A percentile compares a stretch with the other conserved stretches of the same genome.
Evolutionary conservation across 2,113 vertebrate species (phyloP).

Genomic region (Dissostichus mawsoni): DNA sequence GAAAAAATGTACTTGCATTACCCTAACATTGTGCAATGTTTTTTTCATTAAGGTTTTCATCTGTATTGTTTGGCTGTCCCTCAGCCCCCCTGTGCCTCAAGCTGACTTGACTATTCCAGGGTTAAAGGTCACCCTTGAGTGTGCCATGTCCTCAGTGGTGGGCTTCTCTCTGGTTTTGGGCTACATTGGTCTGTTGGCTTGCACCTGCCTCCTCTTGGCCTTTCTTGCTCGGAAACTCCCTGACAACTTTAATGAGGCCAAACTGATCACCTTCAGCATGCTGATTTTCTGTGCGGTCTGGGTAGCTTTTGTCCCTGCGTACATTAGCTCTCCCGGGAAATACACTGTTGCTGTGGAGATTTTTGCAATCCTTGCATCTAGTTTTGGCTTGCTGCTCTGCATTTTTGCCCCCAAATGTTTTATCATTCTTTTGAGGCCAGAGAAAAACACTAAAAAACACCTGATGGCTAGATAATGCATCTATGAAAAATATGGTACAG

Average conservation of each 20-base stretch:
- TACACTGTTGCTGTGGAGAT: conserved; percentile 77
- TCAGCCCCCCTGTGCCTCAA: conserved; percentile 74
- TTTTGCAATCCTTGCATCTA: conserved; percentile 82
- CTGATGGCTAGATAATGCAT: conserved; percentile 66
- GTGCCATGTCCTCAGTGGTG: conserved; percentile 75
- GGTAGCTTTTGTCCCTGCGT: conserved; percentile 81
- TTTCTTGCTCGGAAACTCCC: conserved; percentile 84
- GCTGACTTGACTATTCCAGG: conserved; percentile 68
- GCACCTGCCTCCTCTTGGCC: conserved; percentile 77
- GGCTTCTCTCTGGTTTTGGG: conserved; percentile 83
- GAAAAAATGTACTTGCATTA: background rate
- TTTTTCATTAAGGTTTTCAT: conserved; percentile 73
- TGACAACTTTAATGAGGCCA: conserved; percentile 74
- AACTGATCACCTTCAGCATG: conserved; percentile 86
- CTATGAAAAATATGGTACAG: too few species aligned
- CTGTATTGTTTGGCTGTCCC: conserved; percentile 77
- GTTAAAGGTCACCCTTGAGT: conserved; percentile 78
- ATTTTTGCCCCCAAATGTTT: conserved; percentile 84
- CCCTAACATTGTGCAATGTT: background rate
- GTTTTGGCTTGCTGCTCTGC: conserved; percentile 73
- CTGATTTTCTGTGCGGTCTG: conserved; percentile 84
- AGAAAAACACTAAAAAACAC: conserved; percentile 78
- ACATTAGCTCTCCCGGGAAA: conserved; percentile 80
- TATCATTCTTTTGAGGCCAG: conserved; percentile 79
- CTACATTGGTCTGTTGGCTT: conserved; percentile 83